Evolutionary conservation across 2,113 vertebrate species (phyloP).

Genomic region (Platycercus adscitus): DNA sequence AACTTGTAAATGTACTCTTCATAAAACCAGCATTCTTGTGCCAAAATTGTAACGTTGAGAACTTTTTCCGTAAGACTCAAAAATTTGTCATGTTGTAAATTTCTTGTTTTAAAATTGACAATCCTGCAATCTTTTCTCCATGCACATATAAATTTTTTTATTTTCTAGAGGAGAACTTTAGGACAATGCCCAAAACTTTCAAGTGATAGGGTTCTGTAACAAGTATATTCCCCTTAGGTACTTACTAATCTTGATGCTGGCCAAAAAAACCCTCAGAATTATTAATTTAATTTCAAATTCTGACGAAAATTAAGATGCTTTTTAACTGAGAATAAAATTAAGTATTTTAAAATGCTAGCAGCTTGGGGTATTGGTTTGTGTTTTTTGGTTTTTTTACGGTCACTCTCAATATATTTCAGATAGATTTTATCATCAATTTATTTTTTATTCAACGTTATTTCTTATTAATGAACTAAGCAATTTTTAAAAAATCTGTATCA

Average conservation of each 20-base stretch:
- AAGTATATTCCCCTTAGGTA: neutral
- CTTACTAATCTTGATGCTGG: neutral
- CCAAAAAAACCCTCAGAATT: neutral
- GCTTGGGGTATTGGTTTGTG: neutral
- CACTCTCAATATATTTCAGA: neutral
- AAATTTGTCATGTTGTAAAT: neutral
- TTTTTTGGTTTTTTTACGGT: fast-evolving
- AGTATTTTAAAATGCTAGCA: neutral
- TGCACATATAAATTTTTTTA: neutral
- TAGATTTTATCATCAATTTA: neutral
- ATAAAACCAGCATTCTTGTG: neutral
- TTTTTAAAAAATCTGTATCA: neutral
- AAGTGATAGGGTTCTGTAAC: neutral
- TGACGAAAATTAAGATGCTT: neutral
- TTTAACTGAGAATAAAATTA: neutral
- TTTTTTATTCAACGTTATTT: neutral
- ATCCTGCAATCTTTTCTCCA: neutral
- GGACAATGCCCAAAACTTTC: neutral
- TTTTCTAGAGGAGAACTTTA: neutral
- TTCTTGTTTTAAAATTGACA: neutral
- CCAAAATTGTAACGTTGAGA: neutral
- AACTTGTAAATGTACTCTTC: neutral
- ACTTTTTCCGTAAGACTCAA: neutral
- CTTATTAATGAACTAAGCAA: neutral
- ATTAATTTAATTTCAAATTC: neutral